phyloP scores from a whole-genome alignment of 2,113 vertebrate genomes.

The Meleagris gallopavo region DNA sequence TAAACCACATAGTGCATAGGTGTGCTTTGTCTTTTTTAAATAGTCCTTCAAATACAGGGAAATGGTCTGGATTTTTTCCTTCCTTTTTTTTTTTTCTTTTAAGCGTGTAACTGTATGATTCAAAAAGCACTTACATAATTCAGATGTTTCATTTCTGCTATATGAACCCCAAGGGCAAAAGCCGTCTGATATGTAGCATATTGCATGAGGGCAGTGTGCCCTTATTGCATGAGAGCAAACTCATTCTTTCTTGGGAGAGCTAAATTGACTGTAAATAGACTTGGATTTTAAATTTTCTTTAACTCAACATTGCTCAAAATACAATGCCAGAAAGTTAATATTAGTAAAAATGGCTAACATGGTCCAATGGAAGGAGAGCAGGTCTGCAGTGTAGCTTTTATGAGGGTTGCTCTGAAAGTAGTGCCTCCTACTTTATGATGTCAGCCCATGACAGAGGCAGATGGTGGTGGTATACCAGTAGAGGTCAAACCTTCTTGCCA shows the following conservation, averaged over 20 bases:
- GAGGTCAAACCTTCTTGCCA: too few relatives aligned
- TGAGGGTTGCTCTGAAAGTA: too few relatives aligned
- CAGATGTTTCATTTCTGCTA: too few relatives aligned
- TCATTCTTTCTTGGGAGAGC: background rate
- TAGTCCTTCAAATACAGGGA: background rate
- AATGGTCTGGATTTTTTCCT: background rate
- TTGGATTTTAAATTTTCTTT: background rate
- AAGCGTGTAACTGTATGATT: background rate
- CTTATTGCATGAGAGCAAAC: background rate
- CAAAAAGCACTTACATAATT: constrained; percentile 13
- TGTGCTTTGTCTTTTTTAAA: background rate
- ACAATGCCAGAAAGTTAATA: background rate
- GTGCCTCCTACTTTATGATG: too few relatives aligned
- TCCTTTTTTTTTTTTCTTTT: background rate
- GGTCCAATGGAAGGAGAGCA: background rate
- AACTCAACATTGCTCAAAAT: background rate
- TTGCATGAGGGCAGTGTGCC: background rate
- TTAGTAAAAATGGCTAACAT: background rate
- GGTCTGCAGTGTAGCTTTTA: background rate
- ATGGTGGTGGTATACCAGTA: too few relatives aligned
- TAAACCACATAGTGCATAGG: background rate
- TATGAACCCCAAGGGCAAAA: background rate
- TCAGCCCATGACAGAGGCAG: too few relatives aligned
- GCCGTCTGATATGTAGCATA: accelerated
- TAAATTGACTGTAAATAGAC: background rate